Base-by-base conservation (phyloP, 2,888 invertebrate genomes). In the Lycocerus yunnanus region DNA sequence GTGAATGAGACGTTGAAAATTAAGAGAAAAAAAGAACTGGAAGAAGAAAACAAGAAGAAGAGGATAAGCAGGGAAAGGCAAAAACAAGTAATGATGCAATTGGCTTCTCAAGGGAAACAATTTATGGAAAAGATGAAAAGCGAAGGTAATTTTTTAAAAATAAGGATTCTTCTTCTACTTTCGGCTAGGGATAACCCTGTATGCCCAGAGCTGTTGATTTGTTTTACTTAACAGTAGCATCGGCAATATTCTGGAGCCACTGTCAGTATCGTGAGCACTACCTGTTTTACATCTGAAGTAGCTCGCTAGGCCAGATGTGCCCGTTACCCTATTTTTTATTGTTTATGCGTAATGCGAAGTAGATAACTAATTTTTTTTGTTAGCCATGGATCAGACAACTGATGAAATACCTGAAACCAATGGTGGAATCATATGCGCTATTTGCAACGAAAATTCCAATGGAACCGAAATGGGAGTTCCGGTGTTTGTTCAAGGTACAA, bases 1-100 rank as follows among this genome's bases (percentile, higher is more conserved):
- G 94, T 95, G 85, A 90, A 92, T 13, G 94, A 95, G 20, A 63
- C 4, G 8, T n/a, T 63, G 20, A 63, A 63, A 15, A 63, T 63
- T 2, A 63, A 18, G 94, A 94, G 83, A 93, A 93, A 80, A 90
- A 91, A 78, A 86, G 88, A 73, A 87, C 91, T 69, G 94, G 94
- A 82, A 90, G 91, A 4, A 89, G 91, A 73, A 95, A 96, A 83
- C 91, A 93, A 78, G 95, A 95, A 82, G 96, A 96, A 83, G 90
- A 95, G n/a, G 91, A 95, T n/a, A 3, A 97, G 96, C 0, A 93
- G 94, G 81, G 97, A 97, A 83, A 90, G 98, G 1, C 97, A 98
- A 84, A 93, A 95, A 83, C 95, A 95, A 84, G 87, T 98, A 79
- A 96, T 98, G 95, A 94, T 94, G 43, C 96, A 98, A 85, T 97